phyloP scores from a whole-genome alignment of 2,113 vertebrate genomes.

The Pollimyrus isidori region DNA sequence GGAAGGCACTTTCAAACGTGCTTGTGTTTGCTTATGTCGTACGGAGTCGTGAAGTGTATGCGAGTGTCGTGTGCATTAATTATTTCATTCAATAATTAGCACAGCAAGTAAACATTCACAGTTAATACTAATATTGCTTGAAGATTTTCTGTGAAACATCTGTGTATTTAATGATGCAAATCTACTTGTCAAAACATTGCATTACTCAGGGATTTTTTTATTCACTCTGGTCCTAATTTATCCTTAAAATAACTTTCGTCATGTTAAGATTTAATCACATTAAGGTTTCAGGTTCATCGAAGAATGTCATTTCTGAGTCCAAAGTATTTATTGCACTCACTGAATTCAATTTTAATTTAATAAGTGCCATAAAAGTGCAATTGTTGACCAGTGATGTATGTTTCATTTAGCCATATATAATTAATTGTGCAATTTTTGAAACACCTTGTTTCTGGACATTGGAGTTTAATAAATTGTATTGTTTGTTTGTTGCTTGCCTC shows the following conservation, averaged over 20 bases:
- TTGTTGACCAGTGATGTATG: background rate
- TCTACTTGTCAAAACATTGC: background rate
- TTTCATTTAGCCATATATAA: background rate
- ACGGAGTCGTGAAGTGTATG: background rate
- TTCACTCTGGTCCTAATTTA: background rate
- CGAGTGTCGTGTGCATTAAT: background rate
- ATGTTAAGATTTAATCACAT: background rate
- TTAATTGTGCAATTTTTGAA: background rate
- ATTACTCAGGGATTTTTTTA: background rate
- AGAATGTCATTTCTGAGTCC: background rate
- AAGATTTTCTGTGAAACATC: background rate
- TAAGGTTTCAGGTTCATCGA: background rate
- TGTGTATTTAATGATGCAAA: background rate
- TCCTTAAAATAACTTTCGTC: background rate
- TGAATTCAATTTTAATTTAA: background rate
- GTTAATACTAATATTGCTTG: background rate
- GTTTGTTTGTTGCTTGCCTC: background rate
- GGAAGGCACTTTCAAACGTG: background rate
- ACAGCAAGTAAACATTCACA: background rate
- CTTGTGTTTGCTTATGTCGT: background rate
- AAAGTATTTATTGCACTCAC: background rate
- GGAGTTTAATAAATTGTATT: background rate
- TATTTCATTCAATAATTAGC: background rate
- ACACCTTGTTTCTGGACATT: background rate
- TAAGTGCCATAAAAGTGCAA: background rate